Percentiles rank a stretch among this genome's conserved stretches.
These are phyloP conservation scores for Paedocypris micromegethes DNA, from an alignment of 2,797 vertebrate species.

Conservation along the genomic window DNA sequence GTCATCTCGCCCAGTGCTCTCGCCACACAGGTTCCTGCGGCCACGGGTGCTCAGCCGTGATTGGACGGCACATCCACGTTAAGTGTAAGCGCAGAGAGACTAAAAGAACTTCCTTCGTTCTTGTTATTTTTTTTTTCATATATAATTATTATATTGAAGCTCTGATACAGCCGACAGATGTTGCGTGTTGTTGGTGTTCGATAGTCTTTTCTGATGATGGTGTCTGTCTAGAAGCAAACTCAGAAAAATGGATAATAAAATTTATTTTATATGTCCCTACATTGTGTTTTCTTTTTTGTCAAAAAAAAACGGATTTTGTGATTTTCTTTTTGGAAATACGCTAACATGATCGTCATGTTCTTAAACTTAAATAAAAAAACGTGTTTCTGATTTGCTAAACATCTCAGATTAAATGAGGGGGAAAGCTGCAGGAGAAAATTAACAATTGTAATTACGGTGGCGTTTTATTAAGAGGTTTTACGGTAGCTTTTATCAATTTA, in stretches of 20 bases:
- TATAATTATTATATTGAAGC: slow-evolving; percentile 49
- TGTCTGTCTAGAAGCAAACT: slow-evolving; percentile 58
- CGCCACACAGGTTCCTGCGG: slow-evolving; percentile 55
- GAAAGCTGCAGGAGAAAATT: too few relatives aligned
- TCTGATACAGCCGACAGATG: slow-evolving; percentile 38
- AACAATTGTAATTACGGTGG: too few relatives aligned
- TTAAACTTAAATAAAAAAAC: too few relatives aligned
- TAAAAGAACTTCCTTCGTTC: slow-evolving; percentile 42
- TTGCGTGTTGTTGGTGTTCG: slow-evolving; percentile 45
- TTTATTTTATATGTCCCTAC: slow-evolving; percentile 68
- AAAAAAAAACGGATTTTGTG: not conserved
- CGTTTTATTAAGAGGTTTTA: too few relatives aligned
- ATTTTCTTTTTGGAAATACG: not conserved
- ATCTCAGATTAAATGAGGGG: too few relatives aligned
- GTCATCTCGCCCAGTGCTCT: slow-evolving; percentile 59
- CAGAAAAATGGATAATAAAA: slow-evolving; percentile 63
- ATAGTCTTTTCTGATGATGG: slow-evolving; percentile 52
- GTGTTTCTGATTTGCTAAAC: too few relatives aligned
- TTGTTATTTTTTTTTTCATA: slow-evolving; percentile 35
- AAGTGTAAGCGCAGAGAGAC: slow-evolving; percentile 44
- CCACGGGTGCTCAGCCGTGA: slow-evolving; percentile 58
- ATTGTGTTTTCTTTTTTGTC: slow-evolving; percentile 2
- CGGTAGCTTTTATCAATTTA: too few relatives aligned
- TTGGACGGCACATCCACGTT: slow-evolving; percentile 48
- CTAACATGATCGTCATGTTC: too few relatives aligned